Percentiles rank a stretch among this genome's conserved stretches.
phyloP scores from a whole-genome alignment of 92 coral and sea anemone genomes.

The Isaurus tuberculatus region DNA sequence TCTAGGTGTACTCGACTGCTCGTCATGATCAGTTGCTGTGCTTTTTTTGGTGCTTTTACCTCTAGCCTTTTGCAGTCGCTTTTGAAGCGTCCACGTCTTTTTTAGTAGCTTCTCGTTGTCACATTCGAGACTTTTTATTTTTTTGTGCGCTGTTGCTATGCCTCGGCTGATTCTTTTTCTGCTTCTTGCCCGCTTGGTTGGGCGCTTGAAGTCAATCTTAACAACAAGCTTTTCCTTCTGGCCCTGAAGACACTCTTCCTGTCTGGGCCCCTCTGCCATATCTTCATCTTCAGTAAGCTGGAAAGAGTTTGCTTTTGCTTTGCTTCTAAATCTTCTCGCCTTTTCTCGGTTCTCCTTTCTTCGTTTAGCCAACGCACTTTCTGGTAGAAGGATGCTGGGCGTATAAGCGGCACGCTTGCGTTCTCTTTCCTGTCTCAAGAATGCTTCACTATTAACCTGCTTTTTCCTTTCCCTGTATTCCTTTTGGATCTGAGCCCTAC shows the following conservation, averaged over 20 bases:
- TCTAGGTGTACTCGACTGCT: conserved; percentile 7
- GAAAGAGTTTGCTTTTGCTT: not conserved
- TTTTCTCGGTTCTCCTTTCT: not conserved
- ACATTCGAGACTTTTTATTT: conserved; percentile 36
- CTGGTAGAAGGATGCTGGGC: not conserved
- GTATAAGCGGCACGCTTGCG: not conserved
- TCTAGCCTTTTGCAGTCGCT: conserved; percentile 9
- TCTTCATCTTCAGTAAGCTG: not conserved
- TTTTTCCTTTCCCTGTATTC: not conserved
- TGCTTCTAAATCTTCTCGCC: not conserved
- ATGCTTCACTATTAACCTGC: not conserved
- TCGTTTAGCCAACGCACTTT: not conserved
- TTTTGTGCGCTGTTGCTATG: conserved; percentile 43
- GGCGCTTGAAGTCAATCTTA: conserved; percentile 44
- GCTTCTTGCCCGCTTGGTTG: conserved; percentile 26
- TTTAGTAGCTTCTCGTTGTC: conserved; percentile 33
- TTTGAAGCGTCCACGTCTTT: conserved; percentile 17
- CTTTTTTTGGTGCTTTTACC: conserved; percentile 12
- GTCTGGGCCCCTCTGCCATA: not conserved
- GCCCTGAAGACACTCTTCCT: conserved; percentile 13
- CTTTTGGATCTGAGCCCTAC: conserved; percentile 25
- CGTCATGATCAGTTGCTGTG: conserved; percentile 7
- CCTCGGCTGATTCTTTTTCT: conserved; percentile 54
- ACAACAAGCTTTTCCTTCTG: conserved; percentile 20
- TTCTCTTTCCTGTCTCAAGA: not conserved